Evolutionary conservation across 92 coral and sea anemone species (phyloP), one percentile per base, ranked within the genome.

Genomic region (Metridium senile): DNA sequence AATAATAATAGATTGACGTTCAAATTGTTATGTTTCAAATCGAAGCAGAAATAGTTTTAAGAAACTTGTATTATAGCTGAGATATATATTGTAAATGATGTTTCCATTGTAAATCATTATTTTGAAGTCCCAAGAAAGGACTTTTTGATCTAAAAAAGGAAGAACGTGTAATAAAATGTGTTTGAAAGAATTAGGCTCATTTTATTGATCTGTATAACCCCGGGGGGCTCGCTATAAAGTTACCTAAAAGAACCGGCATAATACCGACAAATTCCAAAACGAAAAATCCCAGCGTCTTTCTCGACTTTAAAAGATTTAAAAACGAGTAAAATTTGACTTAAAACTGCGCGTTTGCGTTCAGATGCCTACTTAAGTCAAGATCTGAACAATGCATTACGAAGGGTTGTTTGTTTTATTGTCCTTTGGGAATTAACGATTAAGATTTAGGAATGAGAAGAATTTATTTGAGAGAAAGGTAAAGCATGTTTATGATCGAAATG

Each of bases 371-470:
- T 33, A 66, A 31, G 66, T 52, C 19, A 53, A 66, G 82, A 66
- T 11, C 62, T 51, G 66, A 28, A 67, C 74, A 77, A 66, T 67
- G 65, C 33, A 33, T 23, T 21, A 21, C 45, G 66, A 18, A 57
- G 34, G 56, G 69, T 79, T 79, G 84, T 79, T 79, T 79, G 69
- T 57, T 11, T 78, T n/a, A 77, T 52, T 33, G 59, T 80, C 93
- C 89, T 89, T 17, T 63, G 97, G 93, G 97, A 89, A 86, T 89
- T 28, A 74, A 26, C 62, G 74, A 72, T 78, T 82, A 84, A 83
- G 86, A 58, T 47, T 45, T 33, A 79, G 93, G 93, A 78, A 92
- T 92, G 89, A 33, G 43, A 88, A 76, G 85, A 82, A 92, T 92
- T 65, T 86, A 35, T 58, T 51, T 56, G 54, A 18, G 27, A 34